These are phyloP conservation scores for Brachypodius melanocephalos DNA, from an alignment of 2,113 vertebrate genomes.

Conservation along the genomic window DNA sequence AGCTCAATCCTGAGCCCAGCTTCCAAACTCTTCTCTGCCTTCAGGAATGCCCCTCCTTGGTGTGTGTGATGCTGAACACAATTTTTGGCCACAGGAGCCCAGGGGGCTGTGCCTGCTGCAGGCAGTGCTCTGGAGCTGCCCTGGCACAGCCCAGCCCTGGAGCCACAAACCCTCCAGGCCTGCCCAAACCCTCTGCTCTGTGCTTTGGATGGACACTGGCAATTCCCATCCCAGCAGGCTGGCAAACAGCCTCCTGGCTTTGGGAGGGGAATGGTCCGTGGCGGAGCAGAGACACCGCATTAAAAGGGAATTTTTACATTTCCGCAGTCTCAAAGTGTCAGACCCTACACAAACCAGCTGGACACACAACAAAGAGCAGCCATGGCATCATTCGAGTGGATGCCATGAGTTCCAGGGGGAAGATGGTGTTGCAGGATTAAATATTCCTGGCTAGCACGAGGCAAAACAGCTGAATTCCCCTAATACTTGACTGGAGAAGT, in stretches of 20 bases:
- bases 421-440: not conserved
- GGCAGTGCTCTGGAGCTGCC: not conserved
- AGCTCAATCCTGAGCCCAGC: accelerated
- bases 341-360: not conserved
- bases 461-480: not conserved
- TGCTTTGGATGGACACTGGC: too few relatives aligned
- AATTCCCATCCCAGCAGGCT: not conserved
- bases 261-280: not conserved
- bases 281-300: accelerated
- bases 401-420: not conserved
- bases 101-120: accelerated
- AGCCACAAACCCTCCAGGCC: not conserved
- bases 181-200: not conserved
- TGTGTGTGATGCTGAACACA: accelerated
- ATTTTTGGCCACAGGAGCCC: accelerated
- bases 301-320: not conserved
- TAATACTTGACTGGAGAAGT: not conserved
- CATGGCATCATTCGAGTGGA: not conserved
- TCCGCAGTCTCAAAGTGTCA: not conserved
- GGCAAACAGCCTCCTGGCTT: not conserved
- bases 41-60: accelerated
- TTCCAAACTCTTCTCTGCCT: not conserved
- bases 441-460: not conserved
- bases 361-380: not conserved
- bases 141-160: not conserved